A percentile compares a stretch with the other conserved stretches of the same genome.
phyloP scores from a whole-genome alignment of 2,797 vertebrate species.

The Agapornis canus region DNA sequence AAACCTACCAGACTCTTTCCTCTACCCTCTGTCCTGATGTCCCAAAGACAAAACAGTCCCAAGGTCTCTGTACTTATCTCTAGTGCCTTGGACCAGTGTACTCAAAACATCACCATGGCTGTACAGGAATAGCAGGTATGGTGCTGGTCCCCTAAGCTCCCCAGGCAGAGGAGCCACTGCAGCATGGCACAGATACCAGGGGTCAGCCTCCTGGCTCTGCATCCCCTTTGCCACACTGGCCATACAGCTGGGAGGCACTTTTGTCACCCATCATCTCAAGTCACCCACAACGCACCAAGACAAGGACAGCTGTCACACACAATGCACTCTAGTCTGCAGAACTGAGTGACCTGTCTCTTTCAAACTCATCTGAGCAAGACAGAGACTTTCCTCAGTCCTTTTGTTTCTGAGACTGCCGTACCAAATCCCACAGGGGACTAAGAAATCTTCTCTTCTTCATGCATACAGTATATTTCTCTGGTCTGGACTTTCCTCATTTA shows the following conservation, averaged over 20 bases:
- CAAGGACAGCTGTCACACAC: neutral
- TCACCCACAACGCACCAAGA: neutral
- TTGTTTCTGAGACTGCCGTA: neutral
- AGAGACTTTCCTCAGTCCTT: neutral
- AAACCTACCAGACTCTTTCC: neutral
- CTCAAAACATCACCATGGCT: fast-evolving
- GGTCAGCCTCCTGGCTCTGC: fast-evolving
- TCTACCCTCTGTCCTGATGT: neutral
- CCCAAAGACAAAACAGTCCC: neutral
- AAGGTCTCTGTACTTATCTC: neutral
- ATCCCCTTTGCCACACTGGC: neutral
- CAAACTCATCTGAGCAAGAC: neutral
- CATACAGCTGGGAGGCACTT: fast-evolving
- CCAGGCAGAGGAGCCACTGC: neutral
- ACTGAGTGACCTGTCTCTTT: neutral
- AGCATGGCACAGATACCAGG: fast-evolving
- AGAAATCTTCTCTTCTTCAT: neutral
- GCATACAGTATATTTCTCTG: neutral
- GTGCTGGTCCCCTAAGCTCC: neutral
- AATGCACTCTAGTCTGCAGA: neutral
- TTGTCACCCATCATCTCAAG: neutral
- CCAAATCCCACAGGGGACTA: neutral
- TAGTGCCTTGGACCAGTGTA: neutral
- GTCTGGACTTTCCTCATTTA: neutral
- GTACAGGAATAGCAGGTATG: fast-evolving